Evolutionary conservation across 2,113 vertebrate genomes (phyloP), one percentile per base, ranked within the genome.

Genomic region (Hystrix cristata): DNA sequence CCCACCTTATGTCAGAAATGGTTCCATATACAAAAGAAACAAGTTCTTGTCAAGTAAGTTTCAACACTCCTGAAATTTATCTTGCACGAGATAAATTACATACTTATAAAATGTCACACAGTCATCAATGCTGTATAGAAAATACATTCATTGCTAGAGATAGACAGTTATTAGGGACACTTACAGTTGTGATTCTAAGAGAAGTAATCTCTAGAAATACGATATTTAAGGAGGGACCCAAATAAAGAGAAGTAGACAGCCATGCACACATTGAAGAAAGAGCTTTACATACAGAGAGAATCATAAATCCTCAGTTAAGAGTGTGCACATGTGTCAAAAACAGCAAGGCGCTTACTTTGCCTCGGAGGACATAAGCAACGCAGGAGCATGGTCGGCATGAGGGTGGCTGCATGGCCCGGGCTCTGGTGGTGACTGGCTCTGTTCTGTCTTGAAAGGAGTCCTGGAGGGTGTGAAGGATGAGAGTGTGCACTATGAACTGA

Each of bases 151-250:
- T 6, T 11, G 5, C 23, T 48, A 53, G 16, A 18, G 5, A 60
- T 59, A 2, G 4, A 34, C 0, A 57, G 1, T 67, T 87, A 31
- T 31, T 21, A 8, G 29, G 3, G 0, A 4, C 64, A 2, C 13
- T 85, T 69, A 81, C 38, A 57, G 19, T 87, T 76, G 79, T 38
- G 34, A 90, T 53, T 84, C 65, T 76, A 31, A 95, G 8, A 84
- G 27, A 90, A 67, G 0, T 71, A 5, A n/a, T 65, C 16, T 67
- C 16, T 78, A 82, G 13, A 91, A 81, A 85, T 19, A 5, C 59
- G 18, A 84, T 76, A 65, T 48, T 59, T 80, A 87, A 80, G 71
- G 23, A 72, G 2, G 59, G 15, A n/a, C 43, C 4, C 51, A 8
- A 93, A 67, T 89, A 57, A 81, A 76, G 2, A 93, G 21, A 65